Conservation (phyloP, 2,113 vertebrate genomes). For the Rhinoderma darwinii region DNA sequence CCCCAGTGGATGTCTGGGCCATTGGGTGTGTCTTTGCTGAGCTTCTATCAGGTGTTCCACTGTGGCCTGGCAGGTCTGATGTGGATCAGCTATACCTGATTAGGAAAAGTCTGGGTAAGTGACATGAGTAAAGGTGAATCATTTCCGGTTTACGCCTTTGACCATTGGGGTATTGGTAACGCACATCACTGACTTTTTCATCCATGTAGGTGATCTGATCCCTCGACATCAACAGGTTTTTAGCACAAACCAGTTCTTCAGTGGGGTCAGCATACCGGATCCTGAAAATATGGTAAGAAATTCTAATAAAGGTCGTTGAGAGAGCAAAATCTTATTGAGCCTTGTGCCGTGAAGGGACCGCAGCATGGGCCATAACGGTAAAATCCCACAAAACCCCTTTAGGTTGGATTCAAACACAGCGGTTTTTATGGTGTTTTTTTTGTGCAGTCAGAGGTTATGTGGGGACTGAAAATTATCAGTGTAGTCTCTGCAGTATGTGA, state of each 20-base stretch:
- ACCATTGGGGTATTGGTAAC: neutral
- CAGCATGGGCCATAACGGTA: no score
- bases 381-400: no score
- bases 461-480: no score
- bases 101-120: slow-evolving; percentile 86
- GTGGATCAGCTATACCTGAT: slow-evolving; percentile 94
- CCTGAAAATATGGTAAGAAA: slow-evolving; percentile 85
- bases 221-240: slow-evolving; percentile 95
- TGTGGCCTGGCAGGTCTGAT: slow-evolving; percentile 95
- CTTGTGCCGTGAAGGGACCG: no score
- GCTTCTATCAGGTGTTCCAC: slow-evolving; percentile 83
- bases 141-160: neutral
- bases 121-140: no score
- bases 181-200: slow-evolving; percentile 3
- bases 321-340: no score
- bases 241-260: slow-evolving; percentile 95
- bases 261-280: slow-evolving; percentile 90
- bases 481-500: no score
- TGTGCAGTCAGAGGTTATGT: no score
- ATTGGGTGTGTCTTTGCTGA: slow-evolving; percentile 93
- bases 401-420: no score
- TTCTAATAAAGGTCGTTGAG: no score
- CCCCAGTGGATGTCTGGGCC: slow-evolving; percentile 94
- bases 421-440: no score
- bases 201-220: slow-evolving; percentile 86